phyloP scores from a whole-genome alignment of 1,140 invertebrate species.

The Heliconius nattereri region DNA sequence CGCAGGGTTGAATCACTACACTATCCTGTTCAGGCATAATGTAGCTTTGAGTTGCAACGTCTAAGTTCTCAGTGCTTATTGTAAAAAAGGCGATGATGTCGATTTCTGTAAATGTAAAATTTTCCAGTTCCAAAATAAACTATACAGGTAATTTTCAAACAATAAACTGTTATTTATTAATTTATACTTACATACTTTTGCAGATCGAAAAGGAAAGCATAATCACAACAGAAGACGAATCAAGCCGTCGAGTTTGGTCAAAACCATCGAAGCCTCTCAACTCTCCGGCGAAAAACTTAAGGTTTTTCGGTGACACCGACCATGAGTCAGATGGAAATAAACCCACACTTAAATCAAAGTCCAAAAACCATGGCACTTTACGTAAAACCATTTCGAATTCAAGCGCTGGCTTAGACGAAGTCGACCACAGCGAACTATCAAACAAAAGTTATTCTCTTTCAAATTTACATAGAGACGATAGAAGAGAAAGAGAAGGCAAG shows the following conservation, averaged over 20 bases:
- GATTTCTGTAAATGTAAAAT: too few relatives aligned
- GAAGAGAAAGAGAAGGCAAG: constrained; percentile 57
- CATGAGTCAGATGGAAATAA: constrained; percentile 84
- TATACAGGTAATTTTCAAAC: too few relatives aligned
- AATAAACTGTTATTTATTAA: too few relatives aligned
- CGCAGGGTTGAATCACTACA: too few relatives aligned
- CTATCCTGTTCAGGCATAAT: neutral
- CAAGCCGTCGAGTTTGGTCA: constrained; percentile 67
- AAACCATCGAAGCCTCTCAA: constrained; percentile 69
- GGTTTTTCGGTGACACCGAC: constrained; percentile 92
- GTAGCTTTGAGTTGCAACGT: too few relatives aligned
- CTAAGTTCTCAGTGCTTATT: too few relatives aligned
- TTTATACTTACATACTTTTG: constrained; percentile 12
- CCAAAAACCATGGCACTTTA: constrained; percentile 56
- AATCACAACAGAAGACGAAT: constrained; percentile 77
- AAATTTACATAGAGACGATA: constrained; percentile 69
- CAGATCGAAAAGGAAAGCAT: constrained; percentile 74
- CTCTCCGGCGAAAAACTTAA: constrained; percentile 84
- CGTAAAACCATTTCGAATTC: constrained; percentile 73
- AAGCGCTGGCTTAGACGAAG: constrained; percentile 71
- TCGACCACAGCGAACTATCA: constrained; percentile 65
- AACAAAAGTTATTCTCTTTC: constrained; percentile 74
- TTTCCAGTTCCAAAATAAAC: too few relatives aligned
- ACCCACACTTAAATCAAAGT: constrained; percentile 61
- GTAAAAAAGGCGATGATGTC: too few relatives aligned